Percentiles rank a stretch among this genome's conserved stretches.
These are phyloP conservation scores for Hypotaenidia okinawae DNA, from an alignment of 2,797 vertebrate genomes.

Conservation along the genomic window DNA sequence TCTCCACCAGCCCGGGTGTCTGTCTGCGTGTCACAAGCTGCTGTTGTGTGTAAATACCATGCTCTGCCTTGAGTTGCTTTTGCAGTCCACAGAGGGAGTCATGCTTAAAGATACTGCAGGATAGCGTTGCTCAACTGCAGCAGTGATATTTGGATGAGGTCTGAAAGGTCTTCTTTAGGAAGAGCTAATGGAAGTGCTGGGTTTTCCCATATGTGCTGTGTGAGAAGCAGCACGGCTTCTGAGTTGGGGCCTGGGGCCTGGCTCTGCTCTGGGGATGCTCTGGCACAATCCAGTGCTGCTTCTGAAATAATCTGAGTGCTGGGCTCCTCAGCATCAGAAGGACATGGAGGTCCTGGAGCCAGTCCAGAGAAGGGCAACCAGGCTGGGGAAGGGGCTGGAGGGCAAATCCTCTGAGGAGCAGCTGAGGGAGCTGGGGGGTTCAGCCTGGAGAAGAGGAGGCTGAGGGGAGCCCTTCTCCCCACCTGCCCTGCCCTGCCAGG, in stretches of 20 bases:
- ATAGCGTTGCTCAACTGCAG: background rate
- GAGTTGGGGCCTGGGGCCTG: rapidly evolving
- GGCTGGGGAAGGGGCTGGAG: too few relatives aligned
- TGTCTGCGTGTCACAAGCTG: background rate
- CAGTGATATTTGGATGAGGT: background rate
- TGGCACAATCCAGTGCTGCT: background rate
- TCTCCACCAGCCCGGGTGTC: background rate
- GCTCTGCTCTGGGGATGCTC: background rate
- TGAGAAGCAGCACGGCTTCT: background rate
- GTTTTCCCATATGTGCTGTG: rapidly evolving
- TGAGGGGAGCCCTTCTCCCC: too few relatives aligned
- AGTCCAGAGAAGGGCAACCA: too few relatives aligned
- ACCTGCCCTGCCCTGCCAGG: too few relatives aligned
- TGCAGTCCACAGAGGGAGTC: background rate
- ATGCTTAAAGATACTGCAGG: background rate
- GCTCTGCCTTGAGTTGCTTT: background rate
- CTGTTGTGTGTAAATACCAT: background rate
- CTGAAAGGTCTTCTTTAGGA: background rate
- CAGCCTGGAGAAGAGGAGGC: too few relatives aligned
- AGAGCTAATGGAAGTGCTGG: background rate
- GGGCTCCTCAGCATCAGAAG: too few relatives aligned
- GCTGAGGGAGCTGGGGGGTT: too few relatives aligned
- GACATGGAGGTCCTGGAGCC: too few relatives aligned
- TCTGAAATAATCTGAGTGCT: background rate
- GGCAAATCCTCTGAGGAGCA: too few relatives aligned